Percentiles rank a stretch among this genome's conserved stretches.
These are phyloP conservation scores for Cryptoblepharus egeriae DNA, from an alignment of 2,797 vertebrate species.

Conservation along the genomic window DNA sequence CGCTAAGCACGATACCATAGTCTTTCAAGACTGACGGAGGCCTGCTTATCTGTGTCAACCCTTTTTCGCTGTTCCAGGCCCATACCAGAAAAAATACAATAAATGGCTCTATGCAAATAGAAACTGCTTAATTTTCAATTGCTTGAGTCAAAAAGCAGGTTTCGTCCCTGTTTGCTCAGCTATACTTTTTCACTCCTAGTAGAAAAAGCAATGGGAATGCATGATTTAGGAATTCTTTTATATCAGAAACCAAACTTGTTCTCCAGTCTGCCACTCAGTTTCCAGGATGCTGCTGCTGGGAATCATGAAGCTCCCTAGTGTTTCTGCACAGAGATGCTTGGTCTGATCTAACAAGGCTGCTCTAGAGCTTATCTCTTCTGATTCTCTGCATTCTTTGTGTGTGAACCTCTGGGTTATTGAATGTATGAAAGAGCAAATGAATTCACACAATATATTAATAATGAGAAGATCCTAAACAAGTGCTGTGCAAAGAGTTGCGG, in stretches of 20 bases:
- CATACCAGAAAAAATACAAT: neutral
- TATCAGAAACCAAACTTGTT: neutral
- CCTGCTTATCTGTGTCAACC: too few species aligned
- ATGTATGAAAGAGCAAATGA: too few species aligned
- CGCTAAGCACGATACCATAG: too few species aligned
- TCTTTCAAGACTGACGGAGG: too few species aligned
- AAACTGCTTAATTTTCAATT: neutral
- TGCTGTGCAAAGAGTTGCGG: too few species aligned
- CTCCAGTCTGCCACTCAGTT: neutral
- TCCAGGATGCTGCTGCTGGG: neutral
- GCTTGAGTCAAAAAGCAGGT: neutral
- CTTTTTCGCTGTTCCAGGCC: too few species aligned
- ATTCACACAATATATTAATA: too few species aligned
- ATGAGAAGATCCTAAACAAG: too few species aligned
- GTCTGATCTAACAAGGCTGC: neutral
- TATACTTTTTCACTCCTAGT: neutral
- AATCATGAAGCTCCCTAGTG: neutral
- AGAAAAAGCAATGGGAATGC: neutral
- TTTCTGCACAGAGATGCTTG: neutral
- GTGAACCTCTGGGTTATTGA: too few species aligned
- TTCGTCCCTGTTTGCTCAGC: neutral
- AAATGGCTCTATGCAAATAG: neutral
- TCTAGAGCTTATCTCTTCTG: too few species aligned
- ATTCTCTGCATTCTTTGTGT: too few species aligned
- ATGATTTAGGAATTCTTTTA: too few species aligned